Evolutionary conservation across 2,888 invertebrate genomes (phyloP), one percentile per base, ranked within the genome.

Genomic region (Mimumesa dahlbomi): DNA sequence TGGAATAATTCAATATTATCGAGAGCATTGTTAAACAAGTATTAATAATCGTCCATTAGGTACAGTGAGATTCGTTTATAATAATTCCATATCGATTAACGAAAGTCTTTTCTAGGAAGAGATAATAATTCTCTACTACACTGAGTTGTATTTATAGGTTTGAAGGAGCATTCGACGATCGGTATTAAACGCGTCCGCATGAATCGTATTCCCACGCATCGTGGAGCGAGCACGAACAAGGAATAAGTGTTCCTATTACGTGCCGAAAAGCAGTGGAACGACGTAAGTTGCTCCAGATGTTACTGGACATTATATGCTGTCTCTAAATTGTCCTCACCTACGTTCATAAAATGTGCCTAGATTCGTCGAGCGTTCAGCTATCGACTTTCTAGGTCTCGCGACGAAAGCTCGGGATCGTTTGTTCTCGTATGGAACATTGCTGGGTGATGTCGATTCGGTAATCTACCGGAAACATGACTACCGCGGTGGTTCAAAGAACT

Each of bases 311-410:
- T 58, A 69, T 7, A 7, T 9, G 53, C 68, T 49, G 53, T 63
- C 66, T 54, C 43, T 18, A 61, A 68, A 69, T 75, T 66, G 66
- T 54, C 63, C 48, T 54, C 71, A 75, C 79, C 72, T 68, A 74
- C 74, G 74, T 74, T 77, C 63, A 72, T 79, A 65, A 75, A 78
- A 22, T 46, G 42, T 64, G 56, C 74, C 75, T 59, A 77, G 61
- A 43, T 59, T 43, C 53, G 49, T 36, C 48, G 43, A 14, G 7
- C 36, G 21, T 34, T 6, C 43, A 36, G 54, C 40, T 11, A 67
- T 62, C 75, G 67, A 58, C 57, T 59, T 68, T 65, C 38, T 68
- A 25, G 70, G 61, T 67, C 66, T 53, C 54, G 7, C 38, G 42
- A 7, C 34, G 31, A 45, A 21, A 14, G 40, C n/a, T n/a, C n/a